Base-by-base conservation (phyloP, 2,113 vertebrate species). In the Otolemur garnettii region DNA sequence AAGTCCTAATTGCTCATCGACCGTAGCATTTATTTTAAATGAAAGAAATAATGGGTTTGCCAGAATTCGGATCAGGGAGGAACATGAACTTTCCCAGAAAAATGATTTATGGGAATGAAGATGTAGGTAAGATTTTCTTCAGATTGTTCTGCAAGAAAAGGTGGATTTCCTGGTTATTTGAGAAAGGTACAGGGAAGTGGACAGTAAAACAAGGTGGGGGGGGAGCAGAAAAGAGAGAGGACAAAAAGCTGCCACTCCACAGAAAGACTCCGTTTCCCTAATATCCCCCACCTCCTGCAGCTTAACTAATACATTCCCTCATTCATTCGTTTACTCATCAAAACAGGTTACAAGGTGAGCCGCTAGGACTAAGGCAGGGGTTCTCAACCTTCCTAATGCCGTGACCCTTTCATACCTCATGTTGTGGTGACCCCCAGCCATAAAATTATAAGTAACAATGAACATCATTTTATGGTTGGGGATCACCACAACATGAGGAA, bases 11-110 rank as follows among this genome's bases (percentile, higher is more conserved):
- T 71, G 71, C 66, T 85, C 59, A 42, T 59, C 35, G 66, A 33
- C 8, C n/a, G 18, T 74, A 50, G 35, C 38, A 4, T 80, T 71
- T 71, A 22, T 87, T 62, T 4, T 12, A 42, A 42, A 64, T 62
- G 22, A n/a, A 66, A 30, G 45, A 28, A 50, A 38, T 30, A 86
- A 4, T 89, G 26, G 33, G 7, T 81, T 59, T 6, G 4, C 6
- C 28, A 95, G 59, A 95, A 84, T 90, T 82, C 22, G 42, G 71
- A 85, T 87, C 50, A 64, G n/a, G 22, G 24, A 78, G 13, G 30
- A 64, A 17, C 22, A 4, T 80, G 33, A 55, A 86, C 45, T 79
- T 94, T 42, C 87, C 74, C 2, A 66, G 28, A 90, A 89, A 90
- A 42, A 75, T 50, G 74, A 50, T 1, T 33, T 7, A 35, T 14